phyloP scores from a whole-genome alignment of 2,797 vertebrate genomes.

The Zalophus californianus region DNA sequence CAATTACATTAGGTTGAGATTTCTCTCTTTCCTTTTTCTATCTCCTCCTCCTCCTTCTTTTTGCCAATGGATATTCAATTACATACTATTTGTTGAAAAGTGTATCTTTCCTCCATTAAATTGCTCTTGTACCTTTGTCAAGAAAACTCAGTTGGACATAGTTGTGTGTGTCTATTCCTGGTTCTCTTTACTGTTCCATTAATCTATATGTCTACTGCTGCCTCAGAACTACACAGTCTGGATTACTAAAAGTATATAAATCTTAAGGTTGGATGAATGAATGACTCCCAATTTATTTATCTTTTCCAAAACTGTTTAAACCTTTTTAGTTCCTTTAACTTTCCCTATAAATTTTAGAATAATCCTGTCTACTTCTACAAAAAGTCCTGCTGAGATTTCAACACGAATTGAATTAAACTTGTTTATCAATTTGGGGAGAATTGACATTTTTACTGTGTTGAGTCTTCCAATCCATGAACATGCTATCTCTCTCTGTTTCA shows the following conservation, averaged over 20 bases:
- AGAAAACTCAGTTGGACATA: neutral
- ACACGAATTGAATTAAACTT: neutral
- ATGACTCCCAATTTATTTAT: neutral
- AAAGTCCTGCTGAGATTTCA: neutral
- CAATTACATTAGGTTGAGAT: neutral
- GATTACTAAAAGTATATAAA: neutral
- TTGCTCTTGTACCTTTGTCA: neutral
- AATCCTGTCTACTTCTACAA: neutral
- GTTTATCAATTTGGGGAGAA: neutral
- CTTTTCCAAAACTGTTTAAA: neutral
- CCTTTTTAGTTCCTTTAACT: neutral
- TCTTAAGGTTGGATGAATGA: neutral
- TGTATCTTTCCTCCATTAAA: neutral
- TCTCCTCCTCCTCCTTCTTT: neutral
- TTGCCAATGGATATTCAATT: neutral
- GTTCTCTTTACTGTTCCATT: neutral
- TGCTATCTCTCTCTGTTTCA: neutral
- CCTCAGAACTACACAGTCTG: neutral
- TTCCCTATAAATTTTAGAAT: neutral
- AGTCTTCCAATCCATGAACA: neutral
- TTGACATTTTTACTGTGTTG: neutral
- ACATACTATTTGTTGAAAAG: neutral
- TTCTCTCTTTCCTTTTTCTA: neutral
- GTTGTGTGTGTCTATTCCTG: neutral
- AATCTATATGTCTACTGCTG: neutral